Percentiles rank a stretch among this genome's conserved stretches.
Evolutionary conservation across 2,888 invertebrate genomes (phyloP).

Genomic region (Molorchus minor): DNA sequence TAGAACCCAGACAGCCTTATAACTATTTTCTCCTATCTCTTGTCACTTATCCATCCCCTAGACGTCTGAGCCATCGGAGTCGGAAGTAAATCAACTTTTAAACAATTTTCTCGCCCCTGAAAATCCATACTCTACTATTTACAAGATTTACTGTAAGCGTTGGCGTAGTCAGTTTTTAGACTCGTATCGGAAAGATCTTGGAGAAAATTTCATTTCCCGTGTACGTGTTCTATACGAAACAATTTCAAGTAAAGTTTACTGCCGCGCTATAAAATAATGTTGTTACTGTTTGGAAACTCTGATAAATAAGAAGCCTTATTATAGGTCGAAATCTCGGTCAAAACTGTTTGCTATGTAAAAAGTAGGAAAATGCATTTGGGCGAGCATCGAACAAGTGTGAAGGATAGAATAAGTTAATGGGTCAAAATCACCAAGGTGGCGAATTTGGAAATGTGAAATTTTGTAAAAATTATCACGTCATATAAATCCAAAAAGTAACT

Average conservation of each 20-base stretch:
- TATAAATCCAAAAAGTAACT: too few species aligned
- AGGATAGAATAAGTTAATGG: too few species aligned
- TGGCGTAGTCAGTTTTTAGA: slow-evolving; percentile 14
- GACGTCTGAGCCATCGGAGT: slow-evolving; percentile 17
- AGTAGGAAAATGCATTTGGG: too few species aligned
- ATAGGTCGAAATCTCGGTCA: neutral
- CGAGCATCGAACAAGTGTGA: too few species aligned
- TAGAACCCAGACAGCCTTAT: slow-evolving; percentile 4
- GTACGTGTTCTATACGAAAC: slow-evolving; percentile 16
- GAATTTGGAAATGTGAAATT: too few species aligned
- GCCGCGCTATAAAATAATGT: slow-evolving; percentile 27
- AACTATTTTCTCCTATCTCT: neutral
- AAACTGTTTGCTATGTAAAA: neutral
- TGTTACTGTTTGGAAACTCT: slow-evolving; percentile 16
- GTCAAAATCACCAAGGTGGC: too few species aligned
- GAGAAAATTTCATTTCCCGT: slow-evolving; percentile 23
- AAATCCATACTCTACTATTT: slow-evolving; percentile 29
- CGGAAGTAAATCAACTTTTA: slow-evolving; percentile 15
- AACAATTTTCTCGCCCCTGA: slow-evolving; percentile 29
- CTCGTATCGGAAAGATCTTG: slow-evolving; percentile 15
- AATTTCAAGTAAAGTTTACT: slow-evolving; percentile 25
- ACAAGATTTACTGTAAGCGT: slow-evolving; percentile 23
- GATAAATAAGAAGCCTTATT: neutral
- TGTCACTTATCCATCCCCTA: slow-evolving; percentile 17
- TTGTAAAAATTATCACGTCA: too few species aligned